These are phyloP conservation scores for Sminthurinus signatus DNA, from an alignment of 1,140 invertebrate genomes.

Conservation along the genomic window DNA sequence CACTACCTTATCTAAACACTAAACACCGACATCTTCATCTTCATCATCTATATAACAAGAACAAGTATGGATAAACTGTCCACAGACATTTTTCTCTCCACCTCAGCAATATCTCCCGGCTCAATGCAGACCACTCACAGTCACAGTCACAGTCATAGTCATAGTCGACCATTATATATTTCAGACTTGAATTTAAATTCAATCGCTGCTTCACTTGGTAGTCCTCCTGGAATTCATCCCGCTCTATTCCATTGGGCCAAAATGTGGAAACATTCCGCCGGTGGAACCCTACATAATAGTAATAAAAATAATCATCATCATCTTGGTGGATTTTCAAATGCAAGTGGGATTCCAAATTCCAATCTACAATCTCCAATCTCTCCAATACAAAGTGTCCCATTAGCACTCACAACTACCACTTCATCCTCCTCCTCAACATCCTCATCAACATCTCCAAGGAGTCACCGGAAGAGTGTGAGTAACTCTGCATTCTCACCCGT, in stretches of 20 bases:
- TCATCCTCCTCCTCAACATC: background rate
- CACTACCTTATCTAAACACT: too few species aligned
- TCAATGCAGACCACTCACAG: background rate
- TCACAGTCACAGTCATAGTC: too few species aligned
- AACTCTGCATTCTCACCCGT: slow-evolving; percentile 33
- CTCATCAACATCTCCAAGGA: background rate
- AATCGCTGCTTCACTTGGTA: slow-evolving; percentile 6
- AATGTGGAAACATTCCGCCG: slow-evolving; percentile 19
- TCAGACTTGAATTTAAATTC: slow-evolving; percentile 23
- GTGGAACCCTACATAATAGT: background rate
- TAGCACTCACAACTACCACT: slow-evolving; percentile 18
- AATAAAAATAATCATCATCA: background rate
- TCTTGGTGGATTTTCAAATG: too few species aligned
- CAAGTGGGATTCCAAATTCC: background rate
- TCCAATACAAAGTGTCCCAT: slow-evolving; percentile 21
- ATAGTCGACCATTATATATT: slow-evolving; percentile 22
- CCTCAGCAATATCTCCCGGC: too few species aligned
- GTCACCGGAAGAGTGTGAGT: background rate
- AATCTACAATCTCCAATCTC: background rate
- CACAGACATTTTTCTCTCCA: slow-evolving; percentile 23
- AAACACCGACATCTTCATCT: too few species aligned
- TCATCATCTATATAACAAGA: too few species aligned
- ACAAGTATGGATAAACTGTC: slow-evolving; percentile 25
- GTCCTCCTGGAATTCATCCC: slow-evolving; percentile 16
- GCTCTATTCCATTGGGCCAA: slow-evolving; percentile 38